Evolutionary conservation across 2,797 vertebrate species (phyloP).

Genomic region (Brotula barbata): DNA sequence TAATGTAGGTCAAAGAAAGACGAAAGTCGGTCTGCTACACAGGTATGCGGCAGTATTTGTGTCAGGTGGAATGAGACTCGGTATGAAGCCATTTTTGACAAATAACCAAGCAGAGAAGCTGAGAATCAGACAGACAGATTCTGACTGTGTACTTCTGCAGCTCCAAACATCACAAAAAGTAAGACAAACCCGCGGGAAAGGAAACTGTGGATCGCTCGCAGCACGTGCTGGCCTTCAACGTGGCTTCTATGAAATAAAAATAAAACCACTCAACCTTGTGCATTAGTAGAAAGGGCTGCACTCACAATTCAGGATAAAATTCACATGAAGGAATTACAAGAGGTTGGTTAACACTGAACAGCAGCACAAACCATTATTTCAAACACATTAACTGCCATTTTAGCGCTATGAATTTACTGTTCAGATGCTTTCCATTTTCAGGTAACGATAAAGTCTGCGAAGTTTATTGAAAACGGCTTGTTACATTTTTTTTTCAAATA

Average conservation of each 20-base stretch:
- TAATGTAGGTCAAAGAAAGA: constrained; percentile 57
- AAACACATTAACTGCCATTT: constrained; percentile 43
- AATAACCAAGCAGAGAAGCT: constrained; percentile 23
- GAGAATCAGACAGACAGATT: not conserved
- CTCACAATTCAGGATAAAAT: constrained; percentile 21
- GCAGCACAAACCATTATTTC: constrained; percentile 22
- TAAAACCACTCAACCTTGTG: constrained; percentile 47
- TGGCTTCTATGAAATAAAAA: constrained; percentile 39
- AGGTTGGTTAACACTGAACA: constrained; percentile 22
- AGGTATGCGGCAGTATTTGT: constrained; percentile 47
- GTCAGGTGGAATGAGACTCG: constrained; percentile 62
- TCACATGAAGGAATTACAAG: constrained; percentile 28
- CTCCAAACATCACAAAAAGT: constrained; percentile 52
- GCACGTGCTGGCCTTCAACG: constrained; percentile 34
- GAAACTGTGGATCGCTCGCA: constrained; percentile 33
- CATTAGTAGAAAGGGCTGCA: constrained; percentile 19
- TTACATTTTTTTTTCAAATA: not conserved
- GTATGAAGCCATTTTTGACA: constrained; percentile 47
- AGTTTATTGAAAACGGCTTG: not conserved
- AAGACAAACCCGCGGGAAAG: constrained; percentile 49
- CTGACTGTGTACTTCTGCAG: constrained; percentile 48
- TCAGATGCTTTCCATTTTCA: constrained; percentile 32
- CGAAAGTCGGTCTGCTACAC: constrained; percentile 47
- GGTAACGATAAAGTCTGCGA: not conserved
- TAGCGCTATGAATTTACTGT: constrained; percentile 28